Base-by-base conservation (phyloP, 2,113 vertebrate species). In the Malaclemys terrapin region DNA sequence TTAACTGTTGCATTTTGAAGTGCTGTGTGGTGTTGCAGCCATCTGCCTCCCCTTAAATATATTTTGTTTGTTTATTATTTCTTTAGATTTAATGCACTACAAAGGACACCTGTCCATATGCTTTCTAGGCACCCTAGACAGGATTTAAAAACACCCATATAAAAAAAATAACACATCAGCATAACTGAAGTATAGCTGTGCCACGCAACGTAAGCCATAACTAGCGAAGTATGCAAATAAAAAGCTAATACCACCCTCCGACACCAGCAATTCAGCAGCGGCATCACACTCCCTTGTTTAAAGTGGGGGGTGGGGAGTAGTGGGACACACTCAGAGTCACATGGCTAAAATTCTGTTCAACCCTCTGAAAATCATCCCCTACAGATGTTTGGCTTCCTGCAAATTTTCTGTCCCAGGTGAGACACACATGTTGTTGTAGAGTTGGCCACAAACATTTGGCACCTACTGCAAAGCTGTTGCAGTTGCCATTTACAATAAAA, bases 291-390 rank as follows among this genome's bases (percentile, higher is more conserved):
- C 5, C 4, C 1, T 0, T 76, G 84, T 89, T 76, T 6, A 1
- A 90, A 93, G 84, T 53, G 0, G 0, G 0, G 1, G 38, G 10
- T 9, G 2, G 50, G 17, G 16, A 19, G 4, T 93, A 50, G 79
- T 79, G 54, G 57, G 72, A 82, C 59, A 4, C 3, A 82, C 31
- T 2, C 7, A 38, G 0, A 57, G 22, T 49, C 3, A 1, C 80
- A 80, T 84, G 2, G 3, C 3, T 84, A 69, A 85, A 45, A 1
- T 35, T 38, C 85, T 80, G 83, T 31, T 54, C 57, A 4, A 78
- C 5, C 1, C 47, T 62, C 25, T 52, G 35, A 87, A 94, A 69
- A 57, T 3, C 53, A 13, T 0, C 1, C 82, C 75, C n/a, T 75
- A 59, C 52, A 85, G 3, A 35, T 59, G 1, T 76, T 76, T 83